Evolutionary conservation across 1,140 invertebrate genomes (phyloP), one percentile per base, ranked within the genome.

Genomic region (Adoxophyes honmai): DNA sequence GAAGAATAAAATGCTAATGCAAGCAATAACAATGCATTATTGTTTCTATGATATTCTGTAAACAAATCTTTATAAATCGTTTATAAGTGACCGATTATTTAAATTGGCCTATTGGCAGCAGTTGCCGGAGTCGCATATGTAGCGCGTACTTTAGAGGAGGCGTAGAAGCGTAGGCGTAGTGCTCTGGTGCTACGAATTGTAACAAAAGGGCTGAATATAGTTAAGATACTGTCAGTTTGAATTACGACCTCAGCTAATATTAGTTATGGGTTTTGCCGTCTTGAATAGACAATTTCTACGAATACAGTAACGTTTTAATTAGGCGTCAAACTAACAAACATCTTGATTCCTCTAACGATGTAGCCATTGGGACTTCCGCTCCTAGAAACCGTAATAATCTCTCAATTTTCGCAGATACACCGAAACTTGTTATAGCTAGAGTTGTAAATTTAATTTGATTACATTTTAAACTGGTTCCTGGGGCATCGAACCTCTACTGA

Each of bases 391-490:
- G 42, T 48, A 7, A 28, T 48, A 48, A 48, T 48, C 11, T 48
- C 42, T 48, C 42, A 21, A 48, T 48, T 48, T 48, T 48, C 18
- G 42, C 42, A 48, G 16, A 28, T 48, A 16, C 42, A 28, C 18
- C 10, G 11, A 48, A 48, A 48, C 42, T 48, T 21, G 39, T 42
- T 42, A 16, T 15, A 13, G 37, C 37, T 39, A 39, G 37, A 42
- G 39, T 42, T 42, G 42, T 28, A 48, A 18, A 10, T 48, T 48
- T 48, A 18, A 48, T 28, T 60, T 42, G 36, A 14, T 54, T 54
- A 37, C 36, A 66, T 59, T 66, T 52, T 61, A 48, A 64, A 70
- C 65, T 61, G 63, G 63, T 70, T 68, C 48, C 21, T 59, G 59
- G 68, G 62, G 28, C 58, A 52, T 70, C 62, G 64, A 66, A 61